Conservation (phyloP, 2,113 vertebrate genomes). For the Clarias magur region DNA sequence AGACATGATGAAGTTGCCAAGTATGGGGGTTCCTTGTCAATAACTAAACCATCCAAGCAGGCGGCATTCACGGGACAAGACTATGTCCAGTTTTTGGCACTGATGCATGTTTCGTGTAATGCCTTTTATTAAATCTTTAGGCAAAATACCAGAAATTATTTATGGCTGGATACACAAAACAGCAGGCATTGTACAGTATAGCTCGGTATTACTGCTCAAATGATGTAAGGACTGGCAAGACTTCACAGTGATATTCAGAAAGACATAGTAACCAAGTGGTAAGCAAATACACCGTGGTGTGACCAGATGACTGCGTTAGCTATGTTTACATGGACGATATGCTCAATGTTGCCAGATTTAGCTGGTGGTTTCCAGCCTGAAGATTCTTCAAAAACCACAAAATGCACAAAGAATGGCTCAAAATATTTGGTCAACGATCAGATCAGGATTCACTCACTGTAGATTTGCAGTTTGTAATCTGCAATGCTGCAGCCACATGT, state of each 20-base stretch:
- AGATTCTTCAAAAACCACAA: too few relatives aligned
- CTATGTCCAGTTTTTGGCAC: background rate
- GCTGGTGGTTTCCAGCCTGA: too few relatives aligned
- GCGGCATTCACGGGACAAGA: background rate
- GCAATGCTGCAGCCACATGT: too few relatives aligned
- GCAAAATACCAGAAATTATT: background rate
- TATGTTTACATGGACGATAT: too few relatives aligned
- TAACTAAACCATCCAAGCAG: constrained; percentile 7
- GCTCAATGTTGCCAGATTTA: too few relatives aligned
- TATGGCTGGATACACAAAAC: background rate
- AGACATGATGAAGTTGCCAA: background rate
- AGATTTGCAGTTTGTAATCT: too few relatives aligned
- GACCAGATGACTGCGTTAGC: background rate
- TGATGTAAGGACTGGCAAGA: background rate
- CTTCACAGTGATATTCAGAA: background rate
- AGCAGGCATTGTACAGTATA: background rate
- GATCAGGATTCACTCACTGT: too few relatives aligned
- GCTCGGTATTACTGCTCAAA: background rate
- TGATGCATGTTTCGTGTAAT: background rate
- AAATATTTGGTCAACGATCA: too few relatives aligned
- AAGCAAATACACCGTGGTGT: background rate
- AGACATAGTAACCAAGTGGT: background rate
- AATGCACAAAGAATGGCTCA: too few relatives aligned
- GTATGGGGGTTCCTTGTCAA: constrained; percentile 4
- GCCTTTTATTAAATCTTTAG: background rate